Conservation (phyloP, 2,888 invertebrate genomes). For the Lasioglossum leucozonium region DNA sequence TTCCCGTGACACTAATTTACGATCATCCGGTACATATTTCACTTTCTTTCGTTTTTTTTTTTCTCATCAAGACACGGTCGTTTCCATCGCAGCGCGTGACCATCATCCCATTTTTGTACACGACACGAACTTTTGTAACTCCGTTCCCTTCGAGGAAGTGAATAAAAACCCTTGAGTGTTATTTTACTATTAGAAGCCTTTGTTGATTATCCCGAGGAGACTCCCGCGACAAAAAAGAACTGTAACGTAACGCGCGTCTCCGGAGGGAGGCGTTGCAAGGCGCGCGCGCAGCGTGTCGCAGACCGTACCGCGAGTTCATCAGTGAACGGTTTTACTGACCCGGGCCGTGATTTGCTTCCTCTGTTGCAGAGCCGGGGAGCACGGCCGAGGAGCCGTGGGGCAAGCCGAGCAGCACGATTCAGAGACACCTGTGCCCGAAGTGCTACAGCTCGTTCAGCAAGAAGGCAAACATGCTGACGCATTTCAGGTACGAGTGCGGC, state of each 20-base stretch:
- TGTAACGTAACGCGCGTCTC: neutral
- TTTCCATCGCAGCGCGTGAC: neutral
- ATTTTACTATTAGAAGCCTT: constrained; percentile 10
- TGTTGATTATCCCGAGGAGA: constrained; percentile 33
- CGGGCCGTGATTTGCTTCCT: constrained; percentile 54
- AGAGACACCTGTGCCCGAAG: constrained; percentile 71
- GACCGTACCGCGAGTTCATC: neutral
- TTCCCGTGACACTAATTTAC: neutral
- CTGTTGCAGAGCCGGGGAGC: constrained; percentile 62
- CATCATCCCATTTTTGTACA: neutral
- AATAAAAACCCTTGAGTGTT: constrained; percentile 36
- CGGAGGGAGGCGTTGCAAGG: no score
- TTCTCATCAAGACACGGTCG: neutral
- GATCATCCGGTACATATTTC: neutral
- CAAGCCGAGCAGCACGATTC: neutral
- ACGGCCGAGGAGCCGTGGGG: neutral
- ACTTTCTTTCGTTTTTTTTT: neutral
- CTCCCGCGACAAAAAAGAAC: neutral
- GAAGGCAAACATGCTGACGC: constrained; percentile 75
- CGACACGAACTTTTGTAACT: constrained; percentile 22
- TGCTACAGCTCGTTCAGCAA: constrained; percentile 79
- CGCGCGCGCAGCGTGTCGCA: neutral
- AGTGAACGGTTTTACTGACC: constrained; percentile 43
- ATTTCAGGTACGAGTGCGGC: constrained; percentile 77
- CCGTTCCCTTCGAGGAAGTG: neutral